These are phyloP conservation scores for Gallinago solitaria DNA, from an alignment of 2,797 vertebrate species.

Conservation along the genomic window DNA sequence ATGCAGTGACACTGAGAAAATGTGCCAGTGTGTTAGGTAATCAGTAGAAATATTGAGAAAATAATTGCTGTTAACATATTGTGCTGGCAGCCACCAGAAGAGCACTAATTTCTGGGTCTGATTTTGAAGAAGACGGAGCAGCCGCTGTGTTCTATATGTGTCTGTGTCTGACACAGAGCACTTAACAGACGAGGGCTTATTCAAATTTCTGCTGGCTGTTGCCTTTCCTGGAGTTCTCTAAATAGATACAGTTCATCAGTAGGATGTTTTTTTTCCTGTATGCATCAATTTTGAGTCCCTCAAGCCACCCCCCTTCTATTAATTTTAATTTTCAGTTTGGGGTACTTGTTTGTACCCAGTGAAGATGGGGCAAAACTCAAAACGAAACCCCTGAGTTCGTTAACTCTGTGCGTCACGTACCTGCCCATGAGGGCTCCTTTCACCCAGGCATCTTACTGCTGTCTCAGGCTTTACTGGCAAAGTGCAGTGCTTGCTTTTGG, in stretches of 20 bases:
- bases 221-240: slow-evolving; percentile 40
- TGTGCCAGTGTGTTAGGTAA: slow-evolving; percentile 52
- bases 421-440: background rate
- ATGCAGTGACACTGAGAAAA: slow-evolving; percentile 23
- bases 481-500: slow-evolving; percentile 18
- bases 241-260: slow-evolving; percentile 15
- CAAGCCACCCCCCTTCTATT: background rate
- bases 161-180: slow-evolving; percentile 46
- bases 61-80: slow-evolving; percentile 54
- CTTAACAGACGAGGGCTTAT: slow-evolving; percentile 1
- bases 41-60: slow-evolving; percentile 59
- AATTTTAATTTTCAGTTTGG: background rate
- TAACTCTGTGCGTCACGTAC: background rate
- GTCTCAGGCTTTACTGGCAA: slow-evolving; percentile 2
- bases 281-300: background rate
- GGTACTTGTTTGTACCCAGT: background rate
- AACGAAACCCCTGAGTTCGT: background rate
- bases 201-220: slow-evolving; percentile 52
- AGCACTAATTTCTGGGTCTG: slow-evolving; percentile 45
- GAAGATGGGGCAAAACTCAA: background rate
- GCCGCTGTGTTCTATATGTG: slow-evolving; percentile 28
- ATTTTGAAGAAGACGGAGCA: slow-evolving; percentile 27
- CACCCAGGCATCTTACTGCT: background rate
- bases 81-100: slow-evolving; percentile 39
- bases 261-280: background rate